Percentiles rank a stretch among this genome's conserved stretches.
Conservation (phyloP, 2,797 vertebrate genomes). For the Leptoclinus maculatus region DNA sequence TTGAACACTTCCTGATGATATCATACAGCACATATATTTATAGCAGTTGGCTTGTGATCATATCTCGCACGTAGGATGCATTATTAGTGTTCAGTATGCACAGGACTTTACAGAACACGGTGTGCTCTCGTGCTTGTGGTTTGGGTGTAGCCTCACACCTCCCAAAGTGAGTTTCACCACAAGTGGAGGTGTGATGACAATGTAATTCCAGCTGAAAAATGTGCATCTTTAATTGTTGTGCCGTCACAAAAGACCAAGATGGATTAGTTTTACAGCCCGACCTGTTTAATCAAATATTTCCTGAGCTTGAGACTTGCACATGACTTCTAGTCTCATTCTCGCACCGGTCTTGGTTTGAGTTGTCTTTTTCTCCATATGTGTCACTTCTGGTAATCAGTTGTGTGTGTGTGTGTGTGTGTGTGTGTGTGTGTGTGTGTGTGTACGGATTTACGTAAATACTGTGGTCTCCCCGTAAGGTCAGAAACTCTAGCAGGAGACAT, state of each 20-base stretch:
- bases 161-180: conserved; percentile 47
- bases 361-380: conserved; percentile 3
- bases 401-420: conserved; percentile 4
- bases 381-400: conserved; percentile 51
- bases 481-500: conserved; percentile 23
- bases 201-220: conserved; percentile 22
- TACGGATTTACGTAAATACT: conserved; percentile 31
- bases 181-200: conserved; percentile 47
- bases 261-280: conserved; percentile 27
- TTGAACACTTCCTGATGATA: not conserved
- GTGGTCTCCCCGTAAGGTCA: conserved; percentile 8
- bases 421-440: conserved; percentile 3
- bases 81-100: not conserved
- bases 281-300: conserved; percentile 47
- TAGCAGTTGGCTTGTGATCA: not conserved
- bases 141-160: conserved; percentile 73
- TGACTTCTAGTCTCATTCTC: conserved; percentile 30
- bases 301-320: conserved; percentile 33
- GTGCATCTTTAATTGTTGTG: conserved; percentile 24
- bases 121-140: conserved; percentile 58
- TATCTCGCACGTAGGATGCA: not conserved
- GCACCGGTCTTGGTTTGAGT: conserved; percentile 7
- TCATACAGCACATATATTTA: conserved; percentile 2
- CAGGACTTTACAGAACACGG: conserved; percentile 26
- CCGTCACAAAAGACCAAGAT: conserved; percentile 20